Base-by-base conservation (phyloP, 2,113 vertebrate species). In the Numida meleagris region DNA sequence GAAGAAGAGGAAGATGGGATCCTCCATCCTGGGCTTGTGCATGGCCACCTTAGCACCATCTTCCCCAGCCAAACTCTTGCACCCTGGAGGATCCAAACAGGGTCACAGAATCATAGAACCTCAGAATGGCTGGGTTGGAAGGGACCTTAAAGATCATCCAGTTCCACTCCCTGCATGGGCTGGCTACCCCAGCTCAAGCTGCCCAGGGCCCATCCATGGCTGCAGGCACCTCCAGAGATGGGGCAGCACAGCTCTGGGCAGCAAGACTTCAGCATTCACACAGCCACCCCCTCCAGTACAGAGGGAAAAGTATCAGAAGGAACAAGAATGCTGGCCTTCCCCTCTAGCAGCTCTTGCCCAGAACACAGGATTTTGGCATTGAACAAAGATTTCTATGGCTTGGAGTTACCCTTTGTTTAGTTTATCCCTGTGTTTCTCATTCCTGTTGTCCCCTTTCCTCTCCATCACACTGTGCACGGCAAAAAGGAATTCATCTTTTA, bases 11-110 rank as follows among this genome's bases (percentile, higher is more conserved):
- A 89, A 74, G 51, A 18, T 59, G 24, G 43, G 48, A 79, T 68
- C 29, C 40, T 89, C 23, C 40, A 68, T 9, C n/a, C 33, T 24
- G 9, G 6, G 19, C 25, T 51, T 55, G 18, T 68, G 34, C 24
- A 8, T 0, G 2, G 43, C 3, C 3, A 29, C 50, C 29, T 77
- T 6, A 3, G 42, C 29, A 59, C 5, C 2, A 0, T 9, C 29
- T 18, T 73, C n/a, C 62, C 3, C 0, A 27, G n/a, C 10, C 63
- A 88, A 31, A 70, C 59, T 51, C 55, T 46, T 87, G 57, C 62
- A n/a, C 10, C 27, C 14, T n/a, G 34, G 19, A 20, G 31, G 27
- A 38, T 59, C 51, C 58, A 53, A 29, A 42, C 1, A 38, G 24
- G 42, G 15, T 43, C 33, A 17, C 9, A 19, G 9, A 50, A 50